Evolutionary conservation across 2,113 vertebrate species (phyloP).

Genomic region (Anoplopoma fimbria): DNA sequence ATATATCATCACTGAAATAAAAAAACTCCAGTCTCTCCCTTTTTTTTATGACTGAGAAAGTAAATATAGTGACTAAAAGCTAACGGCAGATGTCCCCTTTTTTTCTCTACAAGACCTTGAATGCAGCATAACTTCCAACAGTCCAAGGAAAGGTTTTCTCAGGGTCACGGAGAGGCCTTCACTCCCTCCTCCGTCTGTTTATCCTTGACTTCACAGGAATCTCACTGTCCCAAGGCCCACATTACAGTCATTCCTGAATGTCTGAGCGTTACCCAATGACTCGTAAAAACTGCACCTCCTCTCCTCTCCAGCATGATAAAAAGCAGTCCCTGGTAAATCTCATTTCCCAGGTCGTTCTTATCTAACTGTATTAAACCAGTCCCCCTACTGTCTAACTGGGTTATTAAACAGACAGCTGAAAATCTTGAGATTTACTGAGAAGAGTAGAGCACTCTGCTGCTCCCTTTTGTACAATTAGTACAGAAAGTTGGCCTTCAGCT

Average conservation of each 20-base stretch:
- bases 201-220: slow-evolving; percentile 71
- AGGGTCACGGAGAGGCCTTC: slow-evolving; percentile 79
- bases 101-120: slow-evolving; percentile 30
- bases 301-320: slow-evolving; percentile 11
- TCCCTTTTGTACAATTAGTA: neutral
- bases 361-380: neutral
- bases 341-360: slow-evolving; percentile 28
- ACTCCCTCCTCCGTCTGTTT: slow-evolving; percentile 67
- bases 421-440: neutral
- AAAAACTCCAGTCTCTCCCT: neutral
- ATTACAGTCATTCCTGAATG: slow-evolving; percentile 73
- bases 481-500: slow-evolving; percentile 9
- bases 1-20: neutral
- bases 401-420: neutral
- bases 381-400: neutral
- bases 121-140: slow-evolving; percentile 9
- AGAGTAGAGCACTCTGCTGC: neutral
- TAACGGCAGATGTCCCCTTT: neutral
- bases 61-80: neutral
- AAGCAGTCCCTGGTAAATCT: slow-evolving; percentile 15
- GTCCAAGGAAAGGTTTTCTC: slow-evolving; percentile 40
- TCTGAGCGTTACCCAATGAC: slow-evolving; percentile 67
- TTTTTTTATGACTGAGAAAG: slow-evolving; percentile 7
- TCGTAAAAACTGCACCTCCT: slow-evolving; percentile 30
- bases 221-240: slow-evolving; percentile 64